These are phyloP conservation scores for Accipiter cooperii DNA, from an alignment of 2,113 vertebrate species.

Conservation along the genomic window DNA sequence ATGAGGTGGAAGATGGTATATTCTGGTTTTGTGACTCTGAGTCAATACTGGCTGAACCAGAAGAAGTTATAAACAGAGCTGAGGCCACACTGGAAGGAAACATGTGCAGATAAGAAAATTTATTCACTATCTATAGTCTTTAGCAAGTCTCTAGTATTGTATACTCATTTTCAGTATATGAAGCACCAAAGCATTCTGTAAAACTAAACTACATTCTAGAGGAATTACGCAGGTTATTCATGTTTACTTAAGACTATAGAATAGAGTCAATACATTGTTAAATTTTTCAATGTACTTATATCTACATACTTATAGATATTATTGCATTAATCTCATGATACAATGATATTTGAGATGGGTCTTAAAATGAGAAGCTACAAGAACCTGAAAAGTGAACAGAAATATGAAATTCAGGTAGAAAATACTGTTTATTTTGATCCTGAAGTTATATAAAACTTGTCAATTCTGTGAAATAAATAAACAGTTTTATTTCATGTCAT, in stretches of 20 bases:
- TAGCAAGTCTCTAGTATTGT: neutral
- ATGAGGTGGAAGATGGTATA: neutral
- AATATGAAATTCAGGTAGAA: neutral
- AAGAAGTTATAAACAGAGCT: neutral
- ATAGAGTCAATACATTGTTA: neutral
- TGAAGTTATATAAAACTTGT: neutral
- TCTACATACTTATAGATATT: neutral
- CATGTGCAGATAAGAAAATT: neutral
- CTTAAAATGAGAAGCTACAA: neutral
- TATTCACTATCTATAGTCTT: neutral
- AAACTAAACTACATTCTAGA: neutral
- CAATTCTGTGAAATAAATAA: constrained; percentile 26
- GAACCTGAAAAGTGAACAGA: neutral
- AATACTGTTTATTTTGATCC: neutral
- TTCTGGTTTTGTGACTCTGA: neutral
- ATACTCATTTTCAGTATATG: neutral
- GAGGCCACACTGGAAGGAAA: neutral
- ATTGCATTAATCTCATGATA: neutral
- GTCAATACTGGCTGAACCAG: neutral
- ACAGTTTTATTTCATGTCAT: neutral
- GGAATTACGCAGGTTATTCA: neutral
- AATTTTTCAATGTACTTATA: neutral
- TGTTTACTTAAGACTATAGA: neutral
- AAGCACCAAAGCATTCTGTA: neutral
- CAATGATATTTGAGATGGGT: neutral